Evolutionary conservation across 2,797 vertebrate species (phyloP).

Genomic region (Dallia pectoralis): DNA sequence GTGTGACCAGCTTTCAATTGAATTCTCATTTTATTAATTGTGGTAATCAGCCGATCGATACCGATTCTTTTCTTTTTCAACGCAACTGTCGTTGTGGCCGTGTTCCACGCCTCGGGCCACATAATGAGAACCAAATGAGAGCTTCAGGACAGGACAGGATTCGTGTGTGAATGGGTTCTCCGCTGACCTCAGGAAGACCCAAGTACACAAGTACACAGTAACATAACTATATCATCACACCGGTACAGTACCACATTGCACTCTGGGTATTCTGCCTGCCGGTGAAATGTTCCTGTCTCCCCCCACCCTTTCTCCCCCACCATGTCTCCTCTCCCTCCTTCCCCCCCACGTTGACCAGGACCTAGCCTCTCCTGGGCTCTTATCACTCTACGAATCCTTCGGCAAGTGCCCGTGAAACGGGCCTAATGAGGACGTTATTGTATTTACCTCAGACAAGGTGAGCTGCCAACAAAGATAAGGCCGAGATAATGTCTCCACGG

Average conservation of each 20-base stretch:
- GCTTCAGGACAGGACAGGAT: conserved; percentile 34
- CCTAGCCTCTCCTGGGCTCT: conserved; percentile 51
- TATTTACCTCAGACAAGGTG: conserved; percentile 97
- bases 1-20: conserved; percentile 52
- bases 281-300: conserved; percentile 48
- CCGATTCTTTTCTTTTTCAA: conserved; percentile 88
- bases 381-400: conserved; percentile 78
- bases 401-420: conserved; percentile 79
- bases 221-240: conserved; percentile 71
- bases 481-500: conserved; percentile 73
- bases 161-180: conserved; percentile 53
- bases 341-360: conserved; percentile 50
- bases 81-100: conserved; percentile 85
- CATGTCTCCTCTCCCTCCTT: conserved; percentile 22
- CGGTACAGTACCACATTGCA: conserved; percentile 53
- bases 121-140: conserved; percentile 1
- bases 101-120: conserved; percentile 72
- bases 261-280: conserved; percentile 64
- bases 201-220: conserved; percentile 10
- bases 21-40: conserved; percentile 82
- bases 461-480: conserved; percentile 77
- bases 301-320: conserved; percentile 18
- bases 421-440: conserved; percentile 85
- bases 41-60: conserved; percentile 88
- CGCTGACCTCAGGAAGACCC: conserved; percentile 57